These are phyloP conservation scores for Anthrax anthrax DNA, from an alignment of 2,888 invertebrate species.

Conservation along the genomic window DNA sequence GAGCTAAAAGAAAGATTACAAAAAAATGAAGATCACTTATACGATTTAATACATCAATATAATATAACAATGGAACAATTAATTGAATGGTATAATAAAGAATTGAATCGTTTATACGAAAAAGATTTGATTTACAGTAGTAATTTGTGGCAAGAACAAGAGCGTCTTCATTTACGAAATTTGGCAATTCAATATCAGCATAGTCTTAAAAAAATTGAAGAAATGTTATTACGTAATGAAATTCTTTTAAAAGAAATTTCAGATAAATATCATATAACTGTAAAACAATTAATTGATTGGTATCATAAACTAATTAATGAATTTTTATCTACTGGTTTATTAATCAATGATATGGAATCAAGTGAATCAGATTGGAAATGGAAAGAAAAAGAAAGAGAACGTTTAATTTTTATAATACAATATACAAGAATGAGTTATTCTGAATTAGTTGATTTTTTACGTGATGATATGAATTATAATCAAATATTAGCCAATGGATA, in stretches of 20 bases:
- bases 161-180: conserved; percentile 23
- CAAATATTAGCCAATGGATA: conserved; percentile 20
- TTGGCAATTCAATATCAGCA: conserved; percentile 23
- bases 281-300: conserved; percentile 30
- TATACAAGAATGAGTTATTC: conserved; percentile 22
- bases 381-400: conserved; percentile 22
- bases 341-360: neutral
- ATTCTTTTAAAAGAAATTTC: neutral
- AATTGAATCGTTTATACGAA: conserved; percentile 18
- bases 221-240: neutral
- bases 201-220: neutral
- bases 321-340: neutral
- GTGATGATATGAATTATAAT: conserved; percentile 20
- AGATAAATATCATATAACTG: conserved; percentile 18
- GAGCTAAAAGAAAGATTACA: conserved; percentile 24
- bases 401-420: conserved; percentile 21
- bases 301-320: conserved; percentile 12
- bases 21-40: conserved; percentile 17
- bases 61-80: conserved; percentile 21
- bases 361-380: conserved; percentile 14
- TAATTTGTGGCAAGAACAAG: conserved; percentile 7
- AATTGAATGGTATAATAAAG: conserved; percentile 23
- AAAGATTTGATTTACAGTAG: neutral
- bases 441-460: conserved; percentile 23
- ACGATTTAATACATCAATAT: conserved; percentile 20